Base-by-base conservation (phyloP, 2,888 invertebrate species). In the Ectemnius continuus region DNA sequence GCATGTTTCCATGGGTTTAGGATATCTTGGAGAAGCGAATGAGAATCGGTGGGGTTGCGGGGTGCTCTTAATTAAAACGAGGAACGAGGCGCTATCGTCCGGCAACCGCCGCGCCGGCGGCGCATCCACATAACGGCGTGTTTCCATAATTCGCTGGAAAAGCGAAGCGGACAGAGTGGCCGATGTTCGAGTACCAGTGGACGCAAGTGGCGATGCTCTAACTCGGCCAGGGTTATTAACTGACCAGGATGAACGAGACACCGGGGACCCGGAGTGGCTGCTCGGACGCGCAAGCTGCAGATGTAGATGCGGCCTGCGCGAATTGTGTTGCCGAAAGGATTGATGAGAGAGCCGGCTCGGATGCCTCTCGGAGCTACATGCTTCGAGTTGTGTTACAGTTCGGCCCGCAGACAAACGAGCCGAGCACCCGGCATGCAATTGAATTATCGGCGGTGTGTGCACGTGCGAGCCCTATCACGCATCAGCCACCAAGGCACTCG, bases 171-270 rank as follows among this genome's bases (percentile, higher is more conserved):
- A 81, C 84, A 73, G 81, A 65, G 78, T 67, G 82, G 82, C 79
- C 79, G 75, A 77, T 65, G 70, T 61, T 68, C 66, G 78, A 11
- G 58, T 73, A 75, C 75, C 76, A 65, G 79, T 23, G 65, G 61
- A 74, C 68, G 74, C 70, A 70, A 64, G 68, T 60, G 78, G 72
- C 68, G 71, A 2, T 6, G 36, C 36, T 78, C 36, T 78, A 73
- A 73, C 73, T 74, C 78, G 62, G 75, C 81, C 78, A 81, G 83
- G 85, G 89, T 87, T 89, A 90, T 90, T 90, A 90, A 87, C 89
- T 85, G 87, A 88, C 88, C 88, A 84, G 87, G 84, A 86, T 82
- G 84, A 90, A 90, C 88, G 90, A 91, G 90, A 86, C 91, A 88
- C 90, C 76, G 80, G 90, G 90, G 90, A 90, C 80, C 79, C 66